Conservation (phyloP, 2,797 vertebrate species). For the Gallinago nigripennis region DNA sequence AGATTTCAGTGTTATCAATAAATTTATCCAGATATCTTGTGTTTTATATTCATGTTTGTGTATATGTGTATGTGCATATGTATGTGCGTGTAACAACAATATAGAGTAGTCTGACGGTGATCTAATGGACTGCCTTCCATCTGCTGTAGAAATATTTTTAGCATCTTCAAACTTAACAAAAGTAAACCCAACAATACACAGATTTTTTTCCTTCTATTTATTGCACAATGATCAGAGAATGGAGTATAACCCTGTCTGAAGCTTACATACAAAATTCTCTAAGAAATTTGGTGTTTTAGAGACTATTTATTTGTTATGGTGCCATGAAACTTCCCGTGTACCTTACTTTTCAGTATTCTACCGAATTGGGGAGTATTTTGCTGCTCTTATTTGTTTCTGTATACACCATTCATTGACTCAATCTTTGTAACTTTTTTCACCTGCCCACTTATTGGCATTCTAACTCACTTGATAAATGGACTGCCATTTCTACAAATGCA, state of each 20-base stretch:
- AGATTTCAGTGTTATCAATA: not conserved
- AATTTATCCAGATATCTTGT: not conserved
- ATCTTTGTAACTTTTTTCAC: constrained; percentile 43
- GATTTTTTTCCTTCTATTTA: not conserved
- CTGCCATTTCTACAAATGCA: constrained; percentile 64
- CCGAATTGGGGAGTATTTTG: not conserved
- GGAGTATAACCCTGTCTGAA: not conserved
- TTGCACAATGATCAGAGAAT: not conserved
- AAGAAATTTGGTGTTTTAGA: not conserved
- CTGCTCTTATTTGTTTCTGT: not conserved
- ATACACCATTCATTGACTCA: constrained; percentile 25
- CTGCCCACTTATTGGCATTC: constrained; percentile 42
- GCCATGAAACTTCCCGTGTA: not conserved
- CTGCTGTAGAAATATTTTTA: not conserved
- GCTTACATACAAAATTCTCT: not conserved
- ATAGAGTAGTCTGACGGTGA: not conserved
- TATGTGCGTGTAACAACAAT: not conserved
- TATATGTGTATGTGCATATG: not conserved
- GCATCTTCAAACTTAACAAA: not conserved
- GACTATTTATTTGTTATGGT: not conserved
- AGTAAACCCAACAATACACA: not conserved
- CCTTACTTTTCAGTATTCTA: not conserved
- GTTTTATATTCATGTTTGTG: not conserved
- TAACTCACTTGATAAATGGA: constrained; percentile 70
- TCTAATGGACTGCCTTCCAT: not conserved